phyloP scores from a whole-genome alignment of 1,140 invertebrate genomes.

The Cheumatopsyche charites region DNA sequence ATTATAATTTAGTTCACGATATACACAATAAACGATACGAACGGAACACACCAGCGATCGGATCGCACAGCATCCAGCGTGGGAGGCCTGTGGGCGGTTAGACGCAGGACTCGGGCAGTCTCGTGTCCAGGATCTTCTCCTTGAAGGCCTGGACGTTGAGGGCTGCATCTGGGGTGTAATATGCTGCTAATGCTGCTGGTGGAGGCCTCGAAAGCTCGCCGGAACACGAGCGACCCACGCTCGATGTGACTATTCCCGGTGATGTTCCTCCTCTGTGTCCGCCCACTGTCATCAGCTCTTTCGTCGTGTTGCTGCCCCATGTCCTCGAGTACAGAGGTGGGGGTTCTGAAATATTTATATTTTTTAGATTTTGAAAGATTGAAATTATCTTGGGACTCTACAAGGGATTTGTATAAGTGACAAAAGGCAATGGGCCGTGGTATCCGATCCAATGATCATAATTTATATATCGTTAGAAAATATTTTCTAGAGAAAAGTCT shows the following conservation, averaged over 20 bases:
- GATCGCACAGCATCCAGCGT: no score
- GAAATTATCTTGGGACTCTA: no score
- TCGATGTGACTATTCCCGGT: conserved; percentile 20
- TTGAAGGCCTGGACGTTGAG: conserved; percentile 48
- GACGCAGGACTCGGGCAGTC: conserved; percentile 47
- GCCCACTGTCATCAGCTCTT: conserved; percentile 30
- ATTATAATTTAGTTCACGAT: no score
- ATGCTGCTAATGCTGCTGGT: conserved; percentile 44
- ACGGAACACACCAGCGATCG: no score
- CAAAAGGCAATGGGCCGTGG: no score
- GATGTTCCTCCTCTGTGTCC: conserved; percentile 2
- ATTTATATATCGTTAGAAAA: no score
- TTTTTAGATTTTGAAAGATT: no score
- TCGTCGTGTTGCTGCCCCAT: conserved; percentile 41
- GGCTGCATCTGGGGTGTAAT: conserved; percentile 46
- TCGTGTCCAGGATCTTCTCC: conserved; percentile 46
- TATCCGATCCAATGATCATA: not conserved
- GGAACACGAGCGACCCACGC: conserved; percentile 43
- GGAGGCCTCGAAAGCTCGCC: conserved; percentile 40
- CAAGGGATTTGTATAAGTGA: no score
- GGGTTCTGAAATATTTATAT: conserved; percentile 34
- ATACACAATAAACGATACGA: no score
- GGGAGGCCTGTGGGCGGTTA: conserved; percentile 28
- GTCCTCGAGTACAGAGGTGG: conserved; percentile 46
- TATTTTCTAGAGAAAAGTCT: no score